A percentile compares a stretch with the other conserved stretches of the same genome.
Evolutionary conservation across 2,113 vertebrate species (phyloP).

Genomic region (Entomyzon cyanotis): DNA sequence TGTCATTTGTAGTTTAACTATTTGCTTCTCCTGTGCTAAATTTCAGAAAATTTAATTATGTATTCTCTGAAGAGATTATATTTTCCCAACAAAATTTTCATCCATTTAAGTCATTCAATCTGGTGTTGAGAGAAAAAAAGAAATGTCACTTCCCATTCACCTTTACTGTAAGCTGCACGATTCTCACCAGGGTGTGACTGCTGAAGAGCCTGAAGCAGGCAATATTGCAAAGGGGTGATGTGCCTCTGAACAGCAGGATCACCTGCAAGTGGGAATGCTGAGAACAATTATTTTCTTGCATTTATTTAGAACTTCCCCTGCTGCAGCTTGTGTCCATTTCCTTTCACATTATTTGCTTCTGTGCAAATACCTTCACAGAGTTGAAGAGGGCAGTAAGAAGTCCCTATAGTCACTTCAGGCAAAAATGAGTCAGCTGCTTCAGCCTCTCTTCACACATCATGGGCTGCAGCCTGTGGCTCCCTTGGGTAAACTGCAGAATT

Average conservation of each 20-base stretch:
- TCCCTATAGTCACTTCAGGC: not conserved
- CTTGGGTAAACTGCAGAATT: not conserved
- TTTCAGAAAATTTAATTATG: not conserved
- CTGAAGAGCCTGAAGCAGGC: not conserved
- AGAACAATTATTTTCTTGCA: not conserved
- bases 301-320: not conserved
- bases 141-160: not conserved
- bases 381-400: not conserved
- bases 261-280: not conserved
- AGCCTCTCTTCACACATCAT: not conserved
- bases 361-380: not conserved
- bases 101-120: not conserved
- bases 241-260: not conserved
- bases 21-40: not conserved
- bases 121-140: not conserved
- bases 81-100: not conserved
- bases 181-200: fast-evolving
- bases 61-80: not conserved
- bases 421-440: not conserved
- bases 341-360: not conserved
- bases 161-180: not conserved
- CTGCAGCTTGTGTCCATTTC: not conserved
- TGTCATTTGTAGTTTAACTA: not conserved
- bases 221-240: not conserved
- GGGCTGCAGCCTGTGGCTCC: not conserved